phyloP scores from a whole-genome alignment of 1,140 invertebrate genomes.

The Apis cerana region DNA sequence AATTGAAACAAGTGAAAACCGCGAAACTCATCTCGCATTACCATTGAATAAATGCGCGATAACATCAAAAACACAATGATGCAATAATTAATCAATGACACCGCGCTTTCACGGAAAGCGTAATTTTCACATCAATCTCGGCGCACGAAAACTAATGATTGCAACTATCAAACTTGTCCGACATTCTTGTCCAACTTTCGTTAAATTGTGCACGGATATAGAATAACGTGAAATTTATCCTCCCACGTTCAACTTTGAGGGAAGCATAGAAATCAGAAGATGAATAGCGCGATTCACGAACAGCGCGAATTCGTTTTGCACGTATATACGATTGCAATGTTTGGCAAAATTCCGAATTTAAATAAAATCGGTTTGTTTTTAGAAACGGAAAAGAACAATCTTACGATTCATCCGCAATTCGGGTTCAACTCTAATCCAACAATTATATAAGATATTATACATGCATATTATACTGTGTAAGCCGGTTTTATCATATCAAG shows the following conservation, averaged over 20 bases:
- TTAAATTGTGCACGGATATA: not conserved
- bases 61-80: not conserved
- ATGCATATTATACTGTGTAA: not conserved
- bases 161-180: not conserved
- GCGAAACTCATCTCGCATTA: not conserved
- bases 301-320: not conserved
- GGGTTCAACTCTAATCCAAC: conserved; percentile 5
- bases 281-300: not conserved
- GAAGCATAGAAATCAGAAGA: not conserved
- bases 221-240: not conserved
- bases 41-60: conserved; percentile 6
- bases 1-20: conserved; percentile 38
- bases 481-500: not conserved
- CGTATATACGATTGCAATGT: not conserved
- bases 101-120: not conserved
- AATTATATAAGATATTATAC: not conserved
- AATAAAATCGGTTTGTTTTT: conserved; percentile 15
- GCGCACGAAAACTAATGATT: not conserved
- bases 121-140: not conserved
- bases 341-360: conserved; percentile 7
- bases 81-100: conserved; percentile 10
- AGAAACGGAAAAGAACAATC: not conserved
- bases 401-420: not conserved
- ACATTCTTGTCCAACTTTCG: not conserved
- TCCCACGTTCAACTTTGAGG: not conserved